phyloP scores from a whole-genome alignment of 2,888 invertebrate genomes.

The Drosophila mulleri region DNA sequence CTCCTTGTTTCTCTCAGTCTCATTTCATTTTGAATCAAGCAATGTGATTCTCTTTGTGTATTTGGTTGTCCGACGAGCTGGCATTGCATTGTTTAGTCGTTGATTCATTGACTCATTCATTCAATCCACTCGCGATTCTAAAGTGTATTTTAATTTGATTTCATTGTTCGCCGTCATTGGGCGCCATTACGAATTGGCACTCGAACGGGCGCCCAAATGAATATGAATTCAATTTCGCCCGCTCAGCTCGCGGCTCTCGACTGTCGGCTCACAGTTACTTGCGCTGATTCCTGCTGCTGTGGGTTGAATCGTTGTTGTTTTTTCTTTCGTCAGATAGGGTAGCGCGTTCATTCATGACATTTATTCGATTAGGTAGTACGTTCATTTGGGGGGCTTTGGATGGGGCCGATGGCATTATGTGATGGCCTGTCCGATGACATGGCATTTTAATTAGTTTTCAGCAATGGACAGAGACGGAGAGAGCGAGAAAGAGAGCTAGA shows the following conservation, averaged over 20 bases:
- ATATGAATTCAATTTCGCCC: conserved; percentile 67
- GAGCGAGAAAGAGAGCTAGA: neutral
- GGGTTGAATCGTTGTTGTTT: conserved; percentile 5
- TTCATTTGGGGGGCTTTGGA: conserved; percentile 17
- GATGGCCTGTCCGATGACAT: conserved; percentile 50
- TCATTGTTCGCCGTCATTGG: conserved; percentile 74
- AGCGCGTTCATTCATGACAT: conserved; percentile 64
- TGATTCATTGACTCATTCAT: conserved; percentile 74
- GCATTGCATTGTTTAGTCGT: conserved; percentile 75
- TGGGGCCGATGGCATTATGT: conserved; percentile 15
- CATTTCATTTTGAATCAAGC: neutral
- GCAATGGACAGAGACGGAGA: conserved; percentile 21
- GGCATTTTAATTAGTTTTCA: conserved; percentile 78
- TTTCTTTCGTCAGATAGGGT: conserved; percentile 13
- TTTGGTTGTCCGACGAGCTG: conserved; percentile 24
- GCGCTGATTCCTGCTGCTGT: conserved; percentile 16
- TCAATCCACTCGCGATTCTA: conserved; percentile 50
- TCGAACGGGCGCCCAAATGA: conserved; percentile 67
- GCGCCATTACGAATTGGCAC: conserved; percentile 43
- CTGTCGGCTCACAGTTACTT: conserved; percentile 13
- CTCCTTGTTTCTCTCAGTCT: neutral
- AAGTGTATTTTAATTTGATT: conserved; percentile 81
- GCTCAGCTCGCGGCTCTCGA: neutral
- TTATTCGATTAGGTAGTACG: conserved; percentile 69
- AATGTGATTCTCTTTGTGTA: neutral